phyloP scores from a whole-genome alignment of 2,113 vertebrate species.

The Pycnonotus jocosus region DNA sequence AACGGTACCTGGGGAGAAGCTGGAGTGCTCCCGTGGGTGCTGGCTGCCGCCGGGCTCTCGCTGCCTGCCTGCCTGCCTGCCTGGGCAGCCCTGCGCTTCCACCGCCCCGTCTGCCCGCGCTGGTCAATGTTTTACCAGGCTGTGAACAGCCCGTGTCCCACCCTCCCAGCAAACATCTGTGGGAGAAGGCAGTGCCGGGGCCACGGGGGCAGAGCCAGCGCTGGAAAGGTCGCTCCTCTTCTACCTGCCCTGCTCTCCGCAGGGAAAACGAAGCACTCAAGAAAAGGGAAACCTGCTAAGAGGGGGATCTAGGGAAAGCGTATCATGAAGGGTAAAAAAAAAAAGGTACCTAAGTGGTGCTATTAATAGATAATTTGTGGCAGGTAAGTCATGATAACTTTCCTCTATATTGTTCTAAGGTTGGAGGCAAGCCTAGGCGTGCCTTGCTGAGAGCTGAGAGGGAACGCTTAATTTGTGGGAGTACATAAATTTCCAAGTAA shows the following conservation, averaged over 20 bases:
- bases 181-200: conserved; percentile 57
- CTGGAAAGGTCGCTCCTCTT: neutral
- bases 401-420: conserved; percentile 51
- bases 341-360: neutral
- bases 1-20: conserved; percentile 57
- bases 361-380: conserved; percentile 17
- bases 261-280: neutral
- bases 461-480: conserved; percentile 32
- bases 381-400: conserved; percentile 53
- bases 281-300: neutral
- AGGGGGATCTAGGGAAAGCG: neutral
- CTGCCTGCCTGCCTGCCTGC: neutral
- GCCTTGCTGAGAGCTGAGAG: conserved; percentile 38
- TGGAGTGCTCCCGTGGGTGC: neutral
- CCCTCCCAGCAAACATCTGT: conserved; percentile 77
- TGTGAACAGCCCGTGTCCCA: conserved; percentile 70
- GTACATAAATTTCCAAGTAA: neutral
- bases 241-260: neutral
- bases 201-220: neutral
- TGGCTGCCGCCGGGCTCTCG: neutral
- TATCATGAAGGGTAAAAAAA: neutral
- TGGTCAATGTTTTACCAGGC: conserved; percentile 82
- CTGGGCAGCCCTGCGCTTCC: conserved; percentile 60
- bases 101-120: conserved; percentile 47
- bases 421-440: conserved; percentile 55